Conservation (phyloP, 2,797 vertebrate genomes). For the Peromyscus nudipes region DNA sequence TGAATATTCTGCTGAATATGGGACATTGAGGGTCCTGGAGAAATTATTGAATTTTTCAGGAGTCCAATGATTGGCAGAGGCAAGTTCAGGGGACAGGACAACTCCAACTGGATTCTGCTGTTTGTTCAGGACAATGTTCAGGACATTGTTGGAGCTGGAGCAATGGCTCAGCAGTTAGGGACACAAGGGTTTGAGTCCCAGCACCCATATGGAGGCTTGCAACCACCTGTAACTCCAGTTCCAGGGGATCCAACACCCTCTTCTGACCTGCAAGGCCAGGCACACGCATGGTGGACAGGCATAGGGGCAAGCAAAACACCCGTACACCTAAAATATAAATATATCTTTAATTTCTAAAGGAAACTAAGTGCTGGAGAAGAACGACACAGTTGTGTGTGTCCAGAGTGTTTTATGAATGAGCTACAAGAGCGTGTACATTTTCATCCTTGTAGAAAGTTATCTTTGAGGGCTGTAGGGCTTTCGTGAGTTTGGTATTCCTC, state of each 20-base stretch:
- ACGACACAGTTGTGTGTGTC: neutral
- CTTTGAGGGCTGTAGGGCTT: neutral
- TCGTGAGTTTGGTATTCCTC: neutral
- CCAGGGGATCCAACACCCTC: neutral
- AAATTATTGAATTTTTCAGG: constrained; percentile 15
- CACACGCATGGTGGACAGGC: too few relatives aligned
- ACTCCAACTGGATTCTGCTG: neutral
- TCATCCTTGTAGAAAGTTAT: neutral
- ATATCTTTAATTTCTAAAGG: neutral
- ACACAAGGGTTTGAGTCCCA: neutral
- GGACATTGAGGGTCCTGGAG: neutral
- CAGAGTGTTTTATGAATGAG: neutral
- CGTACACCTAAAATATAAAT: neutral
- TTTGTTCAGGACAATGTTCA: neutral
- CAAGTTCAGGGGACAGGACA: neutral
- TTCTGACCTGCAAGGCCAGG: neutral
- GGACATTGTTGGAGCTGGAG: neutral
- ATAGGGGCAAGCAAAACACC: neutral
- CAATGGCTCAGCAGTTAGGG: neutral
- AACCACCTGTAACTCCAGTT: neutral
- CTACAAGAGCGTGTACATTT: neutral
- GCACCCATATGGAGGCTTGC: neutral
- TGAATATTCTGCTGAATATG: neutral
- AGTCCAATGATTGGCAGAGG: neutral
- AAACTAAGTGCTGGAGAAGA: neutral